phyloP scores from a whole-genome alignment of 2,113 vertebrate genomes.

The Ammodytes dubius region DNA sequence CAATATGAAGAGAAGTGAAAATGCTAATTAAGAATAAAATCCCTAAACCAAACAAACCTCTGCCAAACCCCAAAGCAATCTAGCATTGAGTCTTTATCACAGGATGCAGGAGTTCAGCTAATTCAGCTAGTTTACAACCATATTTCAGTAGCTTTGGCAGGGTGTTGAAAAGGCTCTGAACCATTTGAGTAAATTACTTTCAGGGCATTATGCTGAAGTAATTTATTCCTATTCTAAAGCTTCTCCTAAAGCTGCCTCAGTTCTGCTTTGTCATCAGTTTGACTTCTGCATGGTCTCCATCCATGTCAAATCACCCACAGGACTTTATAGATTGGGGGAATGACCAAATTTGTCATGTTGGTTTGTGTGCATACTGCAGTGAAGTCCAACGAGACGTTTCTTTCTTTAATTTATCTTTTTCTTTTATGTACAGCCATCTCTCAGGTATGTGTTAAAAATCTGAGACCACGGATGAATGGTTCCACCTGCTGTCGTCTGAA shows the following conservation, averaged over 20 bases:
- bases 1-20: constrained; percentile 5
- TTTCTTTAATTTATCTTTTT: neutral
- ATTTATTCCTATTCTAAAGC: constrained; percentile 61
- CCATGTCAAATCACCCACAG: neutral
- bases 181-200: constrained; percentile 59
- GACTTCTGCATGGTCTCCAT: constrained; percentile 18
- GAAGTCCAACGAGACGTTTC: neutral
- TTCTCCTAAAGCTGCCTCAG: constrained; percentile 27
- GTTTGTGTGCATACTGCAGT: neutral
- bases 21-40: constrained; percentile 15
- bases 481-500: neutral
- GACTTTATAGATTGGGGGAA: neutral
- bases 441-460: neutral
- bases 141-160: constrained; percentile 47
- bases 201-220: constrained; percentile 48
- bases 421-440: neutral
- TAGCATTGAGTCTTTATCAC: constrained; percentile 39
- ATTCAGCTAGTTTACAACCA: constrained; percentile 46
- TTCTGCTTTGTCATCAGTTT: constrained; percentile 69
- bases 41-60: constrained; percentile 20
- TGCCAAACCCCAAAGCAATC: constrained; percentile 16
- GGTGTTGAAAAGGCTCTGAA: constrained; percentile 32
- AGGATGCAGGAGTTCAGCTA: constrained; percentile 23
- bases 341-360: neutral
- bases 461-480: neutral